Evolutionary conservation across 2,888 invertebrate species (phyloP).

Genomic region (Lasioglossum pauxillum): DNA sequence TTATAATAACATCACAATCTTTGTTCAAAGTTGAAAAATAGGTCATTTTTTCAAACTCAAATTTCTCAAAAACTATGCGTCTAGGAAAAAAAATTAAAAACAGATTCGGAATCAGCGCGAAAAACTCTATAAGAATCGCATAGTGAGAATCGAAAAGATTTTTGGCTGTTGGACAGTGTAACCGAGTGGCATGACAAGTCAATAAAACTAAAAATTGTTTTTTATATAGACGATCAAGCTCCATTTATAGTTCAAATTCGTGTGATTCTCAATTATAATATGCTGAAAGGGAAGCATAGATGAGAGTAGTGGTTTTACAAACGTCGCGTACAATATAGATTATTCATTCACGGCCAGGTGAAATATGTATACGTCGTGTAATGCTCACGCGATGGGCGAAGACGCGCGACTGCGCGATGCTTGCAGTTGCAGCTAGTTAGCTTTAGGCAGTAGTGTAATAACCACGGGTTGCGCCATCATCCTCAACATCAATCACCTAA

Average conservation of each 20-base stretch:
- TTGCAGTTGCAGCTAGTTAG: background rate
- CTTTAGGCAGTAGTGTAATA: conserved; percentile 41
- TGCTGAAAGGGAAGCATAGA: background rate
- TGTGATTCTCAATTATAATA: background rate
- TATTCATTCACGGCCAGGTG: conserved; percentile 20
- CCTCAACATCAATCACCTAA: background rate
- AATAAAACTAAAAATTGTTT: background rate
- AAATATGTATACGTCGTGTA: background rate
- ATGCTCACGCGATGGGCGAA: conserved; percentile 36
- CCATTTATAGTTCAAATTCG: background rate
- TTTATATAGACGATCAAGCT: background rate
- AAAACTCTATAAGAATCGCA: no score
- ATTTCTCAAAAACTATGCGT: no score
- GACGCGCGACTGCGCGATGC: conserved; percentile 53
- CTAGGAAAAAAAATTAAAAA: no score
- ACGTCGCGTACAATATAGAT: background rate
- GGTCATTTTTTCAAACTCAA: no score
- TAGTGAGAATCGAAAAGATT: no score
- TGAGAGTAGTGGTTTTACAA: background rate
- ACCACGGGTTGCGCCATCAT: background rate
- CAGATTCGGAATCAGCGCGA: no score
- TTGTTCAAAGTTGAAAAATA: no score
- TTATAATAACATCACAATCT: no score
- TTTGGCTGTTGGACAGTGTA: no score
- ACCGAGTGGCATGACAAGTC: background rate